phyloP scores from a whole-genome alignment of 2,797 vertebrate species.

The Pangasius djambal region DNA sequence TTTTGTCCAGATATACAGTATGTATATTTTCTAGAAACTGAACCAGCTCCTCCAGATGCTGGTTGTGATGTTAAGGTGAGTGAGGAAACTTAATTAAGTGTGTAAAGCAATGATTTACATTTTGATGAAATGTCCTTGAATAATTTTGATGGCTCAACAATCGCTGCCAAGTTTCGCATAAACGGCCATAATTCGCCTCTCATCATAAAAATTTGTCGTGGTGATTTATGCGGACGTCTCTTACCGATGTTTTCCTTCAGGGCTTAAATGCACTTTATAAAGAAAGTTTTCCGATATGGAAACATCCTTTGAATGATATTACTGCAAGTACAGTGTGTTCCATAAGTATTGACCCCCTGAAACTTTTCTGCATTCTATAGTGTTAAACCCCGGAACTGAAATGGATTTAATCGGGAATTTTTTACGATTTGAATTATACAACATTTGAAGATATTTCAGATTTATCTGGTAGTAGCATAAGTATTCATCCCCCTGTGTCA shows the following conservation, averaged over 20 bases:
- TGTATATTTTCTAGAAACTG: neutral
- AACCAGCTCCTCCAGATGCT: neutral
- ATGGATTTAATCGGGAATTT: neutral
- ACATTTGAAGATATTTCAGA: neutral
- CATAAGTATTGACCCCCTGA: neutral
- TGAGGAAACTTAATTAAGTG: slow-evolving; percentile 34
- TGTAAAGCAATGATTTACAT: slow-evolving; percentile 50
- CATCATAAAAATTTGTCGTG: neutral
- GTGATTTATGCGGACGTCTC: neutral
- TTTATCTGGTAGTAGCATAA: neutral
- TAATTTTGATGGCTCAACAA: slow-evolving; percentile 42
- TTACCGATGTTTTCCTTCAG: neutral
- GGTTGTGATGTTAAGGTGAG: neutral
- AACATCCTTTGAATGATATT: neutral
- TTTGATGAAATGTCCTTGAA: slow-evolving; percentile 50
- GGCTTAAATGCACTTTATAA: slow-evolving; percentile 6
- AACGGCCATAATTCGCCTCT: slow-evolving; percentile 28
- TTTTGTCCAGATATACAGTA: no score
- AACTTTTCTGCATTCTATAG: neutral
- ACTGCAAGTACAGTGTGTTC: neutral
- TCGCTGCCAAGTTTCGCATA: slow-evolving; percentile 38
- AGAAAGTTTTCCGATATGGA: neutral
- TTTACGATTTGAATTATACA: neutral
- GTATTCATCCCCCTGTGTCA: neutral
- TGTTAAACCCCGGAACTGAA: neutral